Evolutionary conservation across 2,888 invertebrate species (phyloP).

Genomic region (Ennomos fuscantarius): DNA sequence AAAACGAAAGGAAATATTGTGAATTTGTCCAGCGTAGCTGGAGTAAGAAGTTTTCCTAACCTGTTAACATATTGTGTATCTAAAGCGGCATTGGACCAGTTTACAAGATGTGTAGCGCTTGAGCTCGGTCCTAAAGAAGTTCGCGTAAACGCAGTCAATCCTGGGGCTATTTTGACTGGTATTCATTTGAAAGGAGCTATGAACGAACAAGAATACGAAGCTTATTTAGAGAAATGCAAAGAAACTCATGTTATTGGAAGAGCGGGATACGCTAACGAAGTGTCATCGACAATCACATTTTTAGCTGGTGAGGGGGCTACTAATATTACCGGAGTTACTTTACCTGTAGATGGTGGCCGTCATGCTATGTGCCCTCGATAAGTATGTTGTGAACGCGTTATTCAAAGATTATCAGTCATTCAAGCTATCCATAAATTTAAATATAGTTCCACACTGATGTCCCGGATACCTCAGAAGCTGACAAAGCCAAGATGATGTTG

Average conservation of each 20-base stretch:
- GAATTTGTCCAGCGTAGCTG: conserved; percentile 95
- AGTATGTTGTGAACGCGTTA: no score
- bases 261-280: conserved; percentile 91
- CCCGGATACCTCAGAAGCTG: no score
- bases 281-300: conserved; percentile 94
- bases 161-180: conserved; percentile 93
- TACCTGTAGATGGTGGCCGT: conserved; percentile 95
- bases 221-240: conserved; percentile 92
- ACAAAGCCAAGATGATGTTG: no score
- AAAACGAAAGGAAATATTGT: conserved; percentile 92
- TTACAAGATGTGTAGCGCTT: conserved; percentile 93
- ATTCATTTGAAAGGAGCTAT: conserved; percentile 86
- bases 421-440: no score
- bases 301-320: conserved; percentile 93
- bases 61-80: conserved; percentile 94
- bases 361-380: conserved; percentile 94
- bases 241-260: conserved; percentile 95
- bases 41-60: conserved; percentile 91
- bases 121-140: conserved; percentile 90
- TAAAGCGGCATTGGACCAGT: conserved; percentile 95
- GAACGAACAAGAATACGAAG: conserved; percentile 89
- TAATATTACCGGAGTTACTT: conserved; percentile 92
- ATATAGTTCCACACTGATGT: no score
- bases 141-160: conserved; percentile 94
- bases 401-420: no score